Conservation (phyloP, 1,140 invertebrate genomes). For the Antheraea mylitta region DNA sequence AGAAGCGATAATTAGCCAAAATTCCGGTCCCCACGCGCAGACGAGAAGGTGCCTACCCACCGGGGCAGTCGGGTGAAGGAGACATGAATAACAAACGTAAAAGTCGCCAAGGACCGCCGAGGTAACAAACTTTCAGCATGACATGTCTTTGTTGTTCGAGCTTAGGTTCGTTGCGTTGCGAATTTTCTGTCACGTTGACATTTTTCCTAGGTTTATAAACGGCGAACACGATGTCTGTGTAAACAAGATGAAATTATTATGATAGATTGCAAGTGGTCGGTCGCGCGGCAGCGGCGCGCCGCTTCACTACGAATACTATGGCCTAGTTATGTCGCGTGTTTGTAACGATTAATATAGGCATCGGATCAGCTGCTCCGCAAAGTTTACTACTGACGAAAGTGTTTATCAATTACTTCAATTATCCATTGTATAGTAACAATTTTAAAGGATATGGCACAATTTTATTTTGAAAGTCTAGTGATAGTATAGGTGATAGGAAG, state of each 20-base stretch:
- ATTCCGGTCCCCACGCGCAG: constrained; percentile 83
- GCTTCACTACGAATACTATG: constrained; percentile 66
- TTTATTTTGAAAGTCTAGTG: not conserved
- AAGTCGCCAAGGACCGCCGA: constrained; percentile 80
- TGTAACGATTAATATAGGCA: constrained; percentile 71
- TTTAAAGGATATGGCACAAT: not conserved
- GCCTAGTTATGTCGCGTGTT: constrained; percentile 70
- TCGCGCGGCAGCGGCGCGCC: constrained; percentile 40
- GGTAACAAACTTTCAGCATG: constrained; percentile 74
- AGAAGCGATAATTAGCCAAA: constrained; percentile 80
- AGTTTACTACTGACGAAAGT: constrained; percentile 19
- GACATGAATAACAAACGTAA: constrained; percentile 81
- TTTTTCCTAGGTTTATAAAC: constrained; percentile 41
- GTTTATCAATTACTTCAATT: constrained; percentile 11
- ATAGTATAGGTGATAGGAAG: constrained; percentile 21
- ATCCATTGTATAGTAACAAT: not conserved
- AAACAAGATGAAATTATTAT: constrained; percentile 59
- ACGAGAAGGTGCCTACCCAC: constrained; percentile 80
- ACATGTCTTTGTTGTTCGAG: constrained; percentile 73
- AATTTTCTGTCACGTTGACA: constrained; percentile 65
- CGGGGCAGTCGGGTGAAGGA: constrained; percentile 78
- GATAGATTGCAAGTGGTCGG: constrained; percentile 33
- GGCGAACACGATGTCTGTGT: constrained; percentile 49
- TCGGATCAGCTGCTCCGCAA: constrained; percentile 70
- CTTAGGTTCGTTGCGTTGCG: constrained; percentile 37